Evolutionary conservation across 2,797 vertebrate genomes (phyloP).

Genomic region (Tangara arthus): DNA sequence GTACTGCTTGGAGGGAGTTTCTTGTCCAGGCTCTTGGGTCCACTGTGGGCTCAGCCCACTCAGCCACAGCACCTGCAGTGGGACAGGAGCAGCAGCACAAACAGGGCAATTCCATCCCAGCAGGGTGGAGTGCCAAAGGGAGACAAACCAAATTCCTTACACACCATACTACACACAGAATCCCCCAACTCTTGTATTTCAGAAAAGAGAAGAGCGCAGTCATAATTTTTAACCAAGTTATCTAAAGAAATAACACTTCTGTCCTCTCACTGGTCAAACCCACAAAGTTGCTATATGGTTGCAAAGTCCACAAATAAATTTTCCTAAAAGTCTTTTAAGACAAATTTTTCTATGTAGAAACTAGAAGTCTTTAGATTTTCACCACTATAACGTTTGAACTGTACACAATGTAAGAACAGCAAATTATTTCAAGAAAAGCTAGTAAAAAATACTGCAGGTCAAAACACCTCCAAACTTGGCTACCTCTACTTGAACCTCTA

Average conservation of each 20-base stretch:
- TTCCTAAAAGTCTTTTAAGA: neutral
- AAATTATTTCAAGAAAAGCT: neutral
- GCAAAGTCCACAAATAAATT: neutral
- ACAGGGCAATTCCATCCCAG: neutral
- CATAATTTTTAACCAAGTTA: neutral
- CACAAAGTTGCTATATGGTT: neutral
- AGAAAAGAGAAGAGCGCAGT: neutral
- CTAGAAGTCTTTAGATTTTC: neutral
- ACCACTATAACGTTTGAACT: accelerated
- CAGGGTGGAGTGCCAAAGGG: neutral
- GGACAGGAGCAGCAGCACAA: neutral
- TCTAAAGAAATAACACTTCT: neutral
- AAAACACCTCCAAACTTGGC: neutral
- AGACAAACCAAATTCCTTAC: neutral
- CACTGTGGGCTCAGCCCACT: accelerated
- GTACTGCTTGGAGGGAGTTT: neutral
- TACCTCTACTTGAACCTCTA: neutral
- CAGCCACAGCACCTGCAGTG: neutral
- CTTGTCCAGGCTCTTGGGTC: neutral
- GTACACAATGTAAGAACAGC: accelerated
- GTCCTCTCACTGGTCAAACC: neutral
- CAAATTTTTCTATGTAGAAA: neutral
- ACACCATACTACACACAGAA: neutral
- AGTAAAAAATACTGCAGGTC: neutral
- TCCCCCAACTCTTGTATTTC: accelerated